phyloP scores from a whole-genome alignment of 2,113 vertebrate genomes.

The Guaruba guarouba region DNA sequence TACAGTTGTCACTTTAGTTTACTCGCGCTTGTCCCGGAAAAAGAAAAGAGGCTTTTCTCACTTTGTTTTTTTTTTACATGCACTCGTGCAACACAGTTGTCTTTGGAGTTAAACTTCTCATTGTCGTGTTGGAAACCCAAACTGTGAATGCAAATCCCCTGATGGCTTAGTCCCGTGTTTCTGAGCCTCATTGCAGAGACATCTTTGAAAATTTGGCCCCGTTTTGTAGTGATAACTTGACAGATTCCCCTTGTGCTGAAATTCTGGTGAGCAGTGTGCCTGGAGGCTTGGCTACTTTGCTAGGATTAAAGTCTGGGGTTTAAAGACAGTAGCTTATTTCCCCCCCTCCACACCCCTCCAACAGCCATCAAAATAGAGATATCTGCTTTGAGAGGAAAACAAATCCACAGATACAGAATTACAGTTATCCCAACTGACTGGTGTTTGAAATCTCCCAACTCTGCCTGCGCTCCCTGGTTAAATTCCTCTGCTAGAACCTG shows the following conservation, averaged over 20 bases:
- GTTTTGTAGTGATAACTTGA: not conserved
- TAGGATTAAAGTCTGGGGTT: not conserved
- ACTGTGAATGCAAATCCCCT: constrained; percentile 1
- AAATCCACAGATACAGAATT: not conserved
- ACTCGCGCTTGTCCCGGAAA: constrained; percentile 17
- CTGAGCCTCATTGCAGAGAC: not conserved
- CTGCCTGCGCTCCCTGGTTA: not conserved
- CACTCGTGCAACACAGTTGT: not conserved
- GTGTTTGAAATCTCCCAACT: not conserved
- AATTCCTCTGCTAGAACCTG: not conserved
- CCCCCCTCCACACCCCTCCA: not conserved
- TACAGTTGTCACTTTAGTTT: constrained; percentile 46
- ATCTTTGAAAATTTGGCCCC: constrained; percentile 35
- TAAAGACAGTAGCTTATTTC: not conserved
- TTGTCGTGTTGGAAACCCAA: constrained; percentile 27
- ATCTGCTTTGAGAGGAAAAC: not conserved
- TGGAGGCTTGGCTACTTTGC: constrained; percentile 25
- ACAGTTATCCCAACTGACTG: not conserved
- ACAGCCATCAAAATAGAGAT: not conserved
- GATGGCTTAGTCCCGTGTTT: not conserved
- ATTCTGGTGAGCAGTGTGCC: not conserved
- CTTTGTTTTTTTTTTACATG: not conserved
- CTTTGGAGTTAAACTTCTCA: constrained; percentile 30
- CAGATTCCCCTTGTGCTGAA: constrained; percentile 7
- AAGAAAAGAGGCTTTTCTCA: constrained; percentile 39